A percentile compares a stretch with the other conserved stretches of the same genome.
Conservation (phyloP, 1,140 invertebrate species). For the Drosophila aff. region DNA sequence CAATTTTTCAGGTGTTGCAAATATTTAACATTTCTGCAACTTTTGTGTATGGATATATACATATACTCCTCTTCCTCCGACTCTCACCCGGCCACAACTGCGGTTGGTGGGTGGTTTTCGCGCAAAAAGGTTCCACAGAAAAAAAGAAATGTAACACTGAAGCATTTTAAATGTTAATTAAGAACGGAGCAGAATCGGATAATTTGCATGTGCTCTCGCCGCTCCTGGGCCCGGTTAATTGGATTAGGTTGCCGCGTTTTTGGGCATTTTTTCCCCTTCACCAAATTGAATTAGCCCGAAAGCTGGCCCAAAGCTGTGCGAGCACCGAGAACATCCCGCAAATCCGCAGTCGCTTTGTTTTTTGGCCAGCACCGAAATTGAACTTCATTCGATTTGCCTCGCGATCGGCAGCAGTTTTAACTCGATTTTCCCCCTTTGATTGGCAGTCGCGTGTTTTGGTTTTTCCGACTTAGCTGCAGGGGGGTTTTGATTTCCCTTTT, state of each 20-base stretch:
- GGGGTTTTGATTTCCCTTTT: neutral
- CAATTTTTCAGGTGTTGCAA: conserved; percentile 81
- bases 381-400: conserved; percentile 26
- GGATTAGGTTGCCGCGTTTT: conserved; percentile 44
- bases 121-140: conserved; percentile 30
- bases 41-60: conserved; percentile 28
- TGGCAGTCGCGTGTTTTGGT: conserved; percentile 16
- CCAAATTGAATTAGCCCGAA: conserved; percentile 35
- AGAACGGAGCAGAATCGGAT: conserved; percentile 45
- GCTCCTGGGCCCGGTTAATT: conserved; percentile 44
- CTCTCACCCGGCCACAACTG: conserved; percentile 12
- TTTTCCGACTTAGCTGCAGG: neutral
- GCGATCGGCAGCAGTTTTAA: conserved; percentile 26
- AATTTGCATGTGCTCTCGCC: conserved; percentile 51
- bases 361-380: conserved; percentile 10
- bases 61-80: neutral
- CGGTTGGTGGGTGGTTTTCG: conserved; percentile 24
- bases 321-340: neutral
- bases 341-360: conserved; percentile 13
- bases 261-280: conserved; percentile 19
- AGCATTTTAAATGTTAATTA: conserved; percentile 80
- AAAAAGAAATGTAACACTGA: conserved; percentile 43
- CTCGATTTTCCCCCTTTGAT: conserved; percentile 25
- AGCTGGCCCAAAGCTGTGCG: conserved; percentile 4
- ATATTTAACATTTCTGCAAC: conserved; percentile 73